Base-by-base conservation (phyloP, 2,797 vertebrate species). In the Phataginus tricuspis region DNA sequence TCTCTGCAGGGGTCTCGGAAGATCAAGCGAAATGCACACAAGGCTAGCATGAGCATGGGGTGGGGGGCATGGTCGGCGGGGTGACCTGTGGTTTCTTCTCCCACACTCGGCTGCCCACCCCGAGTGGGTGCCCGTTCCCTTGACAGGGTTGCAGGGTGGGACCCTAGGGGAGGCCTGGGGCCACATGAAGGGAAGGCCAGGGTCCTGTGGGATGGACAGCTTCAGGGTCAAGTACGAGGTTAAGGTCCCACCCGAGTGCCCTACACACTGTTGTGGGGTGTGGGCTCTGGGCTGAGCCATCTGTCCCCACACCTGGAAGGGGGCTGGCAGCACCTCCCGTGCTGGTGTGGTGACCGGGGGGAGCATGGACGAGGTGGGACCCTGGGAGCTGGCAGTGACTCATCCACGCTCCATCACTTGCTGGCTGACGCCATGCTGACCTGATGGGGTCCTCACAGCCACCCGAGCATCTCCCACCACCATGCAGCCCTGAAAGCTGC, bases 1-100 rank as follows among this genome's bases (percentile, higher is more conserved):
- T 21, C 13, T 4, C 49, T 8, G 23, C 34, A 53, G 1, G 45
- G 61, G 72, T 42, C 45, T 77, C 12, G 4, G 59, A 75, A 59
- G 18, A 25, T 64, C 59, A 21, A 31, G 59, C 7, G 23, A 23
- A 59, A 59, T 0, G 19, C 78, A n/a, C 0, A 19, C 8, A 12
- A 31, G 1, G 4, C 42, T 37, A 1, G 14, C 57, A 5, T 0
- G 2, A 42, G 78, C 68, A 14, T 19, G 19, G 27, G 90, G 57
- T 7, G 2, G 77, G 77, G 61, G 2, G 15, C 4, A 0, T 0
- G 0, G 23, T 7, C 1, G 2, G 1, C 0, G 23, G 34, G 14
- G 4, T 0, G 71, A 21, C 31, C 23, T 4, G 12, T 2, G 23
- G 16, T 29, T 23, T 2, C 31, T 27, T 64, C 18, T 16, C 12